A percentile compares a stretch with the other conserved stretches of the same genome.
phyloP scores from a whole-genome alignment of 2,888 invertebrate species.

The Augiades crinisus region DNA sequence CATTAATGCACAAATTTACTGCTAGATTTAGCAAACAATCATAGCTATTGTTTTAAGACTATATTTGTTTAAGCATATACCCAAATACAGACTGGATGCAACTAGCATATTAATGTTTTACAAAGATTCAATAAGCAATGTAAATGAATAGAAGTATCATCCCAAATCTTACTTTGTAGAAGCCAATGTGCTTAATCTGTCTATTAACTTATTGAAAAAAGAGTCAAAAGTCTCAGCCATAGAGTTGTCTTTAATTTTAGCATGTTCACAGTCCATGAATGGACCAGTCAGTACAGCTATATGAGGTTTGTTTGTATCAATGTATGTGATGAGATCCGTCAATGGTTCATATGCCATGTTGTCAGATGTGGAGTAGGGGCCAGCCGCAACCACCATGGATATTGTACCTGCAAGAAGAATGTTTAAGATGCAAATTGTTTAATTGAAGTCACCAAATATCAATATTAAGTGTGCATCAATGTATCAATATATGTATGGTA shows the following conservation, averaged over 20 bases:
- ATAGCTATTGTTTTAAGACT: no score
- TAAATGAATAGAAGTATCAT: neutral
- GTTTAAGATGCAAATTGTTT: no score
- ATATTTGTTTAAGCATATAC: no score
- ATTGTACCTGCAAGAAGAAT: slow-evolving; percentile 68
- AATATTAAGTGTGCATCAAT: no score
- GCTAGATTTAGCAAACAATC: no score
- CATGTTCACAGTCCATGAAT: slow-evolving; percentile 88
- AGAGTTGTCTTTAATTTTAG: slow-evolving; percentile 81
- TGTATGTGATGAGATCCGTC: slow-evolving; percentile 86
- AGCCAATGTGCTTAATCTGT: slow-evolving; percentile 82
- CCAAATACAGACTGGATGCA: no score
- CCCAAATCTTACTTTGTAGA: slow-evolving; percentile 68
- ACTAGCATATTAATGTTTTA: no score
- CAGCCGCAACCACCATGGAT: slow-evolving; percentile 88
- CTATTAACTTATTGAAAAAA: slow-evolving; percentile 87
- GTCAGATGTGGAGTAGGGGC: slow-evolving; percentile 91
- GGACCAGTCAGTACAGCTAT: slow-evolving; percentile 92
- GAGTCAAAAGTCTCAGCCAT: slow-evolving; percentile 86
- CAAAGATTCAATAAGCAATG: no score
- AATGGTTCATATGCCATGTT: slow-evolving; percentile 91
- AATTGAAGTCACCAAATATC: no score
- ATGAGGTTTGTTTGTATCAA: slow-evolving; percentile 87
- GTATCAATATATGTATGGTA: no score
- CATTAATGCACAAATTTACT: no score